phyloP scores from a whole-genome alignment of 1,140 invertebrate species.

The Zaprionus tsacasi region DNA sequence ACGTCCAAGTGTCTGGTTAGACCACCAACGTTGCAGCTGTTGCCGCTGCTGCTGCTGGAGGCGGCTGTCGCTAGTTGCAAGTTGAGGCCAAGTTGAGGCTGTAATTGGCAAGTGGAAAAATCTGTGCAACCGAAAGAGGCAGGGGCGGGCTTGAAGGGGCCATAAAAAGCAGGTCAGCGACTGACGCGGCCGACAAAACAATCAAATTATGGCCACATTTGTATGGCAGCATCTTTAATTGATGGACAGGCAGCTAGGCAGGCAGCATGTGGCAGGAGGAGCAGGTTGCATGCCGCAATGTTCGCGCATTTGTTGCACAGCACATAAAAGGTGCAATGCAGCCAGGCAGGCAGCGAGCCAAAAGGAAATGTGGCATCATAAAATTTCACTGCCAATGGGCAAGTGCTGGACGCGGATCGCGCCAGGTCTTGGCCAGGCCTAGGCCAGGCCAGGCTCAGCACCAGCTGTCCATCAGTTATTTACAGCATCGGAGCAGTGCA shows the following conservation, averaged over 20 bases:
- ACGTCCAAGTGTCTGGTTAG: constrained; percentile 68
- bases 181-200: constrained; percentile 51
- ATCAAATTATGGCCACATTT: constrained; percentile 76
- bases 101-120: constrained; percentile 80
- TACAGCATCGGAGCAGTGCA: constrained; percentile 35
- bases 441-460: constrained; percentile 10
- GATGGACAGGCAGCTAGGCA: constrained; percentile 41
- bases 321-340: constrained; percentile 47
- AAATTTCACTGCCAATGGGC: constrained; percentile 73
- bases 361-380: constrained; percentile 65
- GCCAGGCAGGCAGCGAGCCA: constrained; percentile 1
- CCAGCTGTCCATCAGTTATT: constrained; percentile 59
- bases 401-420: not conserved
- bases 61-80: constrained; percentile 16
- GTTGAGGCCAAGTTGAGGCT: constrained; percentile 33
- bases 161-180: constrained; percentile 77
- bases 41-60: constrained; percentile 35
- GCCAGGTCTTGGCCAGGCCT: not conserved
- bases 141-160: constrained; percentile 25
- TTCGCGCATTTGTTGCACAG: constrained; percentile 56
- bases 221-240: constrained; percentile 66
- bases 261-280: not conserved
- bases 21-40: constrained; percentile 61
- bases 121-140: constrained; percentile 20
- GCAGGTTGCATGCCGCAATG: constrained; percentile 15